Evolutionary conservation across 35 echinoderm and acorn worm species (phyloP).

Genomic region (Ophioderma brevispina): DNA sequence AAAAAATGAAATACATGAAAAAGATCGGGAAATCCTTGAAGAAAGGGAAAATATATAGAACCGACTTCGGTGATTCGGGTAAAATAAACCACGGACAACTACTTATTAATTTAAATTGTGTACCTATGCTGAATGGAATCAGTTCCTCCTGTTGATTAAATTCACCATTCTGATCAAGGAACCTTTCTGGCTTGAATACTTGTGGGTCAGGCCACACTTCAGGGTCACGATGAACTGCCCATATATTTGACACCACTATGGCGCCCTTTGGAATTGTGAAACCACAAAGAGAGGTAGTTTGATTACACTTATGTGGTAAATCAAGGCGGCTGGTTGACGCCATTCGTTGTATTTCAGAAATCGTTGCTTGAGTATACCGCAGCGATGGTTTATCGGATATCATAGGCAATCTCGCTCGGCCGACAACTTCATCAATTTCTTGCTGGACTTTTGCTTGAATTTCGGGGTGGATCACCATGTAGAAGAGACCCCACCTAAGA

Average conservation of each 20-base stretch:
- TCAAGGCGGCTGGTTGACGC: conserved; percentile 45
- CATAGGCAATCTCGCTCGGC: conserved; percentile 40
- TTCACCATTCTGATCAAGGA: conserved; percentile 48
- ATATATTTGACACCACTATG: conserved; percentile 39
- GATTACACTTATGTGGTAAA: conserved; percentile 40
- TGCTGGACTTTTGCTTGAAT: conserved; percentile 42
- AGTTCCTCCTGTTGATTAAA: conserved; percentile 52
- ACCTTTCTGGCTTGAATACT: conserved; percentile 76
- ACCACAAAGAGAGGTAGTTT: conserved; percentile 20
- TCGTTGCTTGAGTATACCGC: conserved; percentile 54
- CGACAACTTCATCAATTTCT: conserved; percentile 69
- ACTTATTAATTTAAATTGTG: too few species aligned
- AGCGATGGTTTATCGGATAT: conserved; percentile 48
- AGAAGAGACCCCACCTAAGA: conserved; percentile 51
- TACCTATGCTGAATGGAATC: conserved; percentile 80
- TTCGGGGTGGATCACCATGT: conserved; percentile 58
- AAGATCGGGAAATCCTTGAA: too few species aligned
- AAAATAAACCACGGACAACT: too few species aligned
- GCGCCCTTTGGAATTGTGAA: conserved; percentile 53
- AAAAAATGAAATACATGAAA: too few species aligned
- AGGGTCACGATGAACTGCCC: conserved; percentile 35
- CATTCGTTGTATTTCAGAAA: conserved; percentile 52
- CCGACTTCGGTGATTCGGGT: too few species aligned
- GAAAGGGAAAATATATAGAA: too few species aligned
- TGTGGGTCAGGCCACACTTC: conserved; percentile 36